Conservation (phyloP, 2,797 vertebrate species). For the Eupleurogrammus muticus region DNA sequence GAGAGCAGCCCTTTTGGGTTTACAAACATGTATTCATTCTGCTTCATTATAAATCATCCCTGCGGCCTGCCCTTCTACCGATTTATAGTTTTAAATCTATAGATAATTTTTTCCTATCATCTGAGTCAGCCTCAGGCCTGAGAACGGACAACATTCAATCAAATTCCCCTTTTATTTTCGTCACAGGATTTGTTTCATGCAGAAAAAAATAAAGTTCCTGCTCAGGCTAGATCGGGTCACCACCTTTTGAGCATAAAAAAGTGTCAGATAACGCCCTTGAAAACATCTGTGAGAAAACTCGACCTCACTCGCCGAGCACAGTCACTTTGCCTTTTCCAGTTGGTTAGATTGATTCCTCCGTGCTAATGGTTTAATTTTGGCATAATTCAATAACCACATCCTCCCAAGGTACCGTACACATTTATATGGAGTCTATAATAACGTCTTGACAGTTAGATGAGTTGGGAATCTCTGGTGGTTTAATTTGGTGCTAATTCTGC, state of each 20-base stretch:
- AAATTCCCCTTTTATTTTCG: conserved; percentile 59
- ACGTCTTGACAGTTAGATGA: conserved; percentile 75
- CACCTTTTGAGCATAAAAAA: conserved; percentile 14
- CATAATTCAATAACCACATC: conserved; percentile 79
- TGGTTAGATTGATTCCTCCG: conserved; percentile 74
- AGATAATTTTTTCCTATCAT: not conserved
- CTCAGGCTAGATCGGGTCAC: conserved; percentile 62
- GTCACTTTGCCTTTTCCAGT: conserved; percentile 45
- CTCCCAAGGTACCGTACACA: conserved; percentile 76
- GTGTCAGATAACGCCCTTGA: conserved; percentile 42
- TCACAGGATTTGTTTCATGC: conserved; percentile 43
- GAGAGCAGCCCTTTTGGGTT: conserved; percentile 33
- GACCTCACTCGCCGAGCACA: conserved; percentile 20
- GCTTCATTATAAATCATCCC: conserved; percentile 19
- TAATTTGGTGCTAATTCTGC: conserved; percentile 78
- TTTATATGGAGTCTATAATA: conserved; percentile 78
- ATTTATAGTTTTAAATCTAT: conserved; percentile 4
- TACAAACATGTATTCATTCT: conserved; percentile 20
- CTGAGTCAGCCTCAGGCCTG: conserved; percentile 51
- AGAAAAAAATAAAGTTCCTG: conserved; percentile 26
- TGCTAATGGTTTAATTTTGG: conserved; percentile 80
- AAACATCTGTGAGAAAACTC: conserved; percentile 37
- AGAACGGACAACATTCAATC: conserved; percentile 65
- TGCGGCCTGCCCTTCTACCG: not conserved
- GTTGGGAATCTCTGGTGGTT: conserved; percentile 73